Percentiles rank a stretch among this genome's conserved stretches.
Conservation (phyloP, 2,888 invertebrate genomes). For the Drosophila differens region DNA sequence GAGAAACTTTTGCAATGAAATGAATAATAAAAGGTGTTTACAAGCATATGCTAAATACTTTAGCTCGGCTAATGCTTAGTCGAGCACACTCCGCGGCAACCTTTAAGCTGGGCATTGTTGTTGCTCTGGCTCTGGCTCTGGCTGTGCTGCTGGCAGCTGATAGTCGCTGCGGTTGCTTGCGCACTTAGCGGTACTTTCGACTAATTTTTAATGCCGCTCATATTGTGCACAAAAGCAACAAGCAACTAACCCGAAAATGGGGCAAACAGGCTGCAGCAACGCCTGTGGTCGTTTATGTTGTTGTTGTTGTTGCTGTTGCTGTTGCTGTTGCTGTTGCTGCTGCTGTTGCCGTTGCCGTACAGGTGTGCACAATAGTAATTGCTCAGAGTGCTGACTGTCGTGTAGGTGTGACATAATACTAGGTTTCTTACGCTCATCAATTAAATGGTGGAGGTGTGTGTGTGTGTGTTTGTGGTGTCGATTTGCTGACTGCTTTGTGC, state of each 20-base stretch:
- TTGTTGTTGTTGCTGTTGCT: not conserved
- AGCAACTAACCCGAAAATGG: conserved; percentile 11
- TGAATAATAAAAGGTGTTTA: not conserved
- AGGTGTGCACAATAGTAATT: conserved; percentile 68
- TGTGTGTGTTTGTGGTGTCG: conserved; percentile 16
- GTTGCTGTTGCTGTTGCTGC: not conserved
- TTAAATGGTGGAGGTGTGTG: conserved; percentile 4
- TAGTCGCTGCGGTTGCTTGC: conserved; percentile 55
- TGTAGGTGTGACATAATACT: conserved; percentile 33
- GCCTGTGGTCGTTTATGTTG: not conserved
- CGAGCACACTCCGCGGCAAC: conserved; percentile 19
- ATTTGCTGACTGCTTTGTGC: conserved; percentile 28
- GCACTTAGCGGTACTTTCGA: conserved; percentile 75
- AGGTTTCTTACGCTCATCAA: conserved; percentile 47
- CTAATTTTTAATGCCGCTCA: conserved; percentile 77
- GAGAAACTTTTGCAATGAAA: not conserved
- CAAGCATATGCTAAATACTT: not conserved
- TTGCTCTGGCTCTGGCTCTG: not conserved
- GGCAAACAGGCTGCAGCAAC: conserved; percentile 6
- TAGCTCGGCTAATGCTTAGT: conserved; percentile 5
- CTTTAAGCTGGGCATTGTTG: conserved; percentile 11
- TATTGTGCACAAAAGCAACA: conserved; percentile 53
- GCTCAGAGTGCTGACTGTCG: conserved; percentile 50
- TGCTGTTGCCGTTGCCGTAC: conserved; percentile 8
- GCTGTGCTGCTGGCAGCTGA: conserved; percentile 39